Percentiles rank a stretch among this genome's conserved stretches.
phyloP scores from a whole-genome alignment of 1,140 invertebrate species.

The Brachionus asplanchnoidis region DNA sequence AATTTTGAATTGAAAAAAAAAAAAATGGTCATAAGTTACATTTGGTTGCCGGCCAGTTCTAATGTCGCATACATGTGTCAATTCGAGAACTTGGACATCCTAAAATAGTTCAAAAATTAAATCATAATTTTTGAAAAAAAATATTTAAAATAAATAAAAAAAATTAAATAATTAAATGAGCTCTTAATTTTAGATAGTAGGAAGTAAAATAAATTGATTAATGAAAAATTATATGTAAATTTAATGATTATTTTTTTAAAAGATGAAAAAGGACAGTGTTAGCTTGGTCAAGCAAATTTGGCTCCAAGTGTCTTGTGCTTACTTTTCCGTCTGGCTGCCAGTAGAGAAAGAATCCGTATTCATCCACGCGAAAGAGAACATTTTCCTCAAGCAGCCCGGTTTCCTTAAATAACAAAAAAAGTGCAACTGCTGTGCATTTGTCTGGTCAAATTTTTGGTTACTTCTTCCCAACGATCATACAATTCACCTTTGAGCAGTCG shows the following conservation, averaged over 20 bases:
- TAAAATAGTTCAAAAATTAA: slow-evolving; percentile 60
- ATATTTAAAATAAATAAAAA: too few relatives aligned
- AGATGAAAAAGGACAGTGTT: background rate
- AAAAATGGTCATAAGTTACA: slow-evolving; percentile 60
- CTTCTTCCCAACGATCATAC: slow-evolving; percentile 94
- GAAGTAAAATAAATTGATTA: background rate
- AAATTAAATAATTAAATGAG: background rate
- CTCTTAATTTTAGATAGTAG: too few relatives aligned
- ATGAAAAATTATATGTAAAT: slow-evolving; percentile 13
- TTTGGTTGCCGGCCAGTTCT: slow-evolving; percentile 78
- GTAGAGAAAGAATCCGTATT: slow-evolving; percentile 97
- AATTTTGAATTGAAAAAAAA: background rate
- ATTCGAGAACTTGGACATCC: slow-evolving; percentile 88
- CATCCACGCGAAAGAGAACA: slow-evolving; percentile 89
- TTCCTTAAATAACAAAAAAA: slow-evolving; percentile 59
- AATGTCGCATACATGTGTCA: slow-evolving; percentile 94
- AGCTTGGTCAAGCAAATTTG: background rate
- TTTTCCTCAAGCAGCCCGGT: slow-evolving; percentile 80
- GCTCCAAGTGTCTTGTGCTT: background rate
- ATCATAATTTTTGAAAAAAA: too few relatives aligned
- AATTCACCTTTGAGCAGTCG: slow-evolving; percentile 72
- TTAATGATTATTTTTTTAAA: slow-evolving; percentile 9
- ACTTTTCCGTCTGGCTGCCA: slow-evolving; percentile 89
- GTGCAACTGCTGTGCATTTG: background rate
- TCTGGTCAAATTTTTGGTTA: slow-evolving; percentile 48